Base-by-base conservation (phyloP, 2,113 vertebrate species). In the Anas platyrhynchos region DNA sequence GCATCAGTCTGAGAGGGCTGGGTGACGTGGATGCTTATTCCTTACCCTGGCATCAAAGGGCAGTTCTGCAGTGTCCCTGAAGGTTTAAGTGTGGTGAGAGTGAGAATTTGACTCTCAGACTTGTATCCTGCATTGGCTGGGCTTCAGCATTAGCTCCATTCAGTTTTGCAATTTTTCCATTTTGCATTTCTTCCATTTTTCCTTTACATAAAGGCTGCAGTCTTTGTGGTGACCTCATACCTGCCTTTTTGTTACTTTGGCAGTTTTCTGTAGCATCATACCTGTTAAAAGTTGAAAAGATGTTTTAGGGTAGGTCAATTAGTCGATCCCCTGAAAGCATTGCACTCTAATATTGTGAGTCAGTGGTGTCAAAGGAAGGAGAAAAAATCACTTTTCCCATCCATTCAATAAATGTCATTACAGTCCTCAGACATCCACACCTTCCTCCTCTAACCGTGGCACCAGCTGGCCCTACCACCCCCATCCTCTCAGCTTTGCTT, bases 231-330 rank as follows among this genome's bases (percentile, higher is more conserved):
- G 92, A 88, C 43, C 23, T 91, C 77, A 41, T 75, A 50, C 7
- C 23, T 65, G 73, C 4, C 58, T 81, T 88, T 91, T 89, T 55
- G 48, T 55, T 85, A 55, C 56, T 80, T 79, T 69, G 31, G 46
- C 31, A 65, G 83, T 59, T 63, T 87, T 69, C 73, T 0, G 0
- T 78, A 67, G 21, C 18, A 26, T 34, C 21, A 0, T 43, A 78
- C 79, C 73, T 66, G 44, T 79, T 91, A 89, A 74, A 92, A 87
- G 82, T 82, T 8, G 5, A 50, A 58, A 82, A 75, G 58, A 48
- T 56, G 66, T 91, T 77, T 88, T 81, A 88, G 59, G 48, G 22
- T 16, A 50, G 66, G 79, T 96, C 83, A 79, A 62, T 92, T 91
- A 76, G 63, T 86, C 18, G 2, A 86, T 93, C 36, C 25, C 55